Conservation (phyloP, 2,113 vertebrate genomes). For the Platanista minor region DNA sequence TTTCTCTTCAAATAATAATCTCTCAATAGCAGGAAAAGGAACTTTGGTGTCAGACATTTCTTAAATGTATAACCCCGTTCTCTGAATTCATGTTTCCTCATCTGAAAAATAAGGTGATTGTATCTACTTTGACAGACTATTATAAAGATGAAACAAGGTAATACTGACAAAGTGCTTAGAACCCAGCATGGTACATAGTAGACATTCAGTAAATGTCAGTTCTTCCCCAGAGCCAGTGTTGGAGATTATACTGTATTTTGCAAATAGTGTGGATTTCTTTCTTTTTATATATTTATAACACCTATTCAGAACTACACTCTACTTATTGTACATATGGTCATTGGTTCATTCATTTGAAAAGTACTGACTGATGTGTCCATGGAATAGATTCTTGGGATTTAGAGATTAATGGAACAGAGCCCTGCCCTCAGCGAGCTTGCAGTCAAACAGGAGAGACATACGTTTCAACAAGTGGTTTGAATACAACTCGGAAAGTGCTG, state of each 20-base stretch:
- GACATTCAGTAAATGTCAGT: not conserved
- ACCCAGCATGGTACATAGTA: not conserved
- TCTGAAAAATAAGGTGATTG: not conserved
- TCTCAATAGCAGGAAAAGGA: not conserved
- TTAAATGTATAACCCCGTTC: not conserved
- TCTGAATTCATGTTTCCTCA: not conserved
- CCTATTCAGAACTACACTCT: not conserved
- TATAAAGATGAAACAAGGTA: not conserved
- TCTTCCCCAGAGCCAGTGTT: not conserved
- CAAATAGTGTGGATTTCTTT: not conserved
- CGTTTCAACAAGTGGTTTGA: not conserved
- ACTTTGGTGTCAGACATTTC: not conserved
- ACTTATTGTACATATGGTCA: not conserved
- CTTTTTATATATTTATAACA: not conserved
- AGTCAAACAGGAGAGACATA: not conserved
- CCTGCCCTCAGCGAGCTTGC: not conserved
- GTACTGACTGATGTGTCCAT: not conserved
- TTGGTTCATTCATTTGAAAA: not conserved
- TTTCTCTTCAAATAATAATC: not conserved
- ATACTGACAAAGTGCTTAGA: not conserved
- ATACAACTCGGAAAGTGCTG: not conserved
- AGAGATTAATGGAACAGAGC: not conserved
- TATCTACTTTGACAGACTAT: not conserved
- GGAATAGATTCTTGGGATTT: not conserved
- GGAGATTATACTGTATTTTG: not conserved